These are phyloP conservation scores for Agrotis segetum DNA, from an alignment of 2,888 invertebrate genomes.

Conservation along the genomic window DNA sequence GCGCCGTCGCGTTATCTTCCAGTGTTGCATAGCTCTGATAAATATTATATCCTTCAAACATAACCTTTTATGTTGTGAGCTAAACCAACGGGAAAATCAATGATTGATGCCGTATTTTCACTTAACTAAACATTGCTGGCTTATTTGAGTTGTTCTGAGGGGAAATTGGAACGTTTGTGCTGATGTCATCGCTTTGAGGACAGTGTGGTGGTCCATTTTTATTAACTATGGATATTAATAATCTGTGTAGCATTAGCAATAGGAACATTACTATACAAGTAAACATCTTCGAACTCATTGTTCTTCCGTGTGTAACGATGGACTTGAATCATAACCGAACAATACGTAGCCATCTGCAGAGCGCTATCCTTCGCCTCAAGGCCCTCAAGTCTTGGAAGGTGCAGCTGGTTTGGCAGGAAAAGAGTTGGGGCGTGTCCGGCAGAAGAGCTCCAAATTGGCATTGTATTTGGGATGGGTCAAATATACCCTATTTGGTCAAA, in stretches of 20 bases:
- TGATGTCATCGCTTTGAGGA: constrained; percentile 6
- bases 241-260: background rate
- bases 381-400: no score
- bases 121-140: constrained; percentile 14
- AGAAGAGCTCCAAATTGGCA: no score
- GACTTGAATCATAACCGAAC: no score
- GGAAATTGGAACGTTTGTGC: constrained; percentile 15
- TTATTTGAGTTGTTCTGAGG: constrained; percentile 13
- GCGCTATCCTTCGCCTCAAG: no score
- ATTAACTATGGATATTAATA: background rate
- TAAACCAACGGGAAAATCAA: constrained; percentile 49
- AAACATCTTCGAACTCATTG: no score
- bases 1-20: constrained; percentile 58
- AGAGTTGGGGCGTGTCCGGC: no score
- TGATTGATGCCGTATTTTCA: constrained; percentile 55
- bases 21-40: constrained; percentile 57
- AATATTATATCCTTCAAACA: constrained; percentile 50
- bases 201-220: background rate
- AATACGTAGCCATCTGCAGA: no score
- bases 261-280: background rate
- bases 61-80: constrained; percentile 34
- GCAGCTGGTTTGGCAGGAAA: no score
- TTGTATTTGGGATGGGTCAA: no score
- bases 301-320: no score
- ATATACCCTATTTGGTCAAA: no score